These are phyloP conservation scores for Ectemnius lituratus DNA, from an alignment of 2,888 invertebrate species.

Conservation along the genomic window DNA sequence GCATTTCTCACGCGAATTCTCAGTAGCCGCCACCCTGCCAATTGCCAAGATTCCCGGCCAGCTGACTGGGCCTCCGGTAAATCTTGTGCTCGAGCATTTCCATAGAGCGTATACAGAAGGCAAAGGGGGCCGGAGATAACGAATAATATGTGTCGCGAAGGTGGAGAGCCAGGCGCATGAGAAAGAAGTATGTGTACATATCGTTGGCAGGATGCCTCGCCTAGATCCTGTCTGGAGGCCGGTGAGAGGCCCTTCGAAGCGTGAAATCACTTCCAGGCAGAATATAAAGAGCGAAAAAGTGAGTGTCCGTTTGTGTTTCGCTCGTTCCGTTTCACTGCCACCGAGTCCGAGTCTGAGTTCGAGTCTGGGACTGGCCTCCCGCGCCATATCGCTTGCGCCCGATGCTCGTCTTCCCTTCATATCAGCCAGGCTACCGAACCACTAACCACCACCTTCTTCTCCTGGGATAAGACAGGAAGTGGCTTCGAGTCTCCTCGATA, in stretches of 20 bases:
- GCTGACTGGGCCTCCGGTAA: neutral
- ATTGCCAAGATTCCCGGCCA: too few relatives aligned
- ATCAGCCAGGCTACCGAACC: conserved; percentile 24
- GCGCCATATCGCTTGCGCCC: conserved; percentile 48
- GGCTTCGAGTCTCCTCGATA: neutral
- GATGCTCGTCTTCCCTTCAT: conserved; percentile 44
- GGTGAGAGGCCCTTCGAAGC: conserved; percentile 68
- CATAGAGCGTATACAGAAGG: neutral
- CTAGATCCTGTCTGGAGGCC: conserved; percentile 74
- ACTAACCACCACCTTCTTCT: neutral
- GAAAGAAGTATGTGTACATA: conserved; percentile 29
- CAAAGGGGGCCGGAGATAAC: conserved; percentile 18
- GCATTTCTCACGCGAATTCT: neutral
- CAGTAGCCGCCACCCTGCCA: neutral
- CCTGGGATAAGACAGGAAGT: neutral
- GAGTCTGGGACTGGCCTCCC: neutral
- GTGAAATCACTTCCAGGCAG: conserved; percentile 75
- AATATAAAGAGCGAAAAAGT: conserved; percentile 66
- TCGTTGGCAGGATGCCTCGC: conserved; percentile 72
- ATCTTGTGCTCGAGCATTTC: neutral
- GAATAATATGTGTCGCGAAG: conserved; percentile 32
- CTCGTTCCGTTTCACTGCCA: conserved; percentile 61
- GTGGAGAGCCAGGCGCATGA: conserved; percentile 38
- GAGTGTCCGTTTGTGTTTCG: conserved; percentile 62
- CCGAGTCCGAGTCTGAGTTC: conserved; percentile 43